A percentile compares a stretch with the other conserved stretches of the same genome.
phyloP scores from a whole-genome alignment of 2,888 invertebrate species.

The Pristionchus japonicus region DNA sequence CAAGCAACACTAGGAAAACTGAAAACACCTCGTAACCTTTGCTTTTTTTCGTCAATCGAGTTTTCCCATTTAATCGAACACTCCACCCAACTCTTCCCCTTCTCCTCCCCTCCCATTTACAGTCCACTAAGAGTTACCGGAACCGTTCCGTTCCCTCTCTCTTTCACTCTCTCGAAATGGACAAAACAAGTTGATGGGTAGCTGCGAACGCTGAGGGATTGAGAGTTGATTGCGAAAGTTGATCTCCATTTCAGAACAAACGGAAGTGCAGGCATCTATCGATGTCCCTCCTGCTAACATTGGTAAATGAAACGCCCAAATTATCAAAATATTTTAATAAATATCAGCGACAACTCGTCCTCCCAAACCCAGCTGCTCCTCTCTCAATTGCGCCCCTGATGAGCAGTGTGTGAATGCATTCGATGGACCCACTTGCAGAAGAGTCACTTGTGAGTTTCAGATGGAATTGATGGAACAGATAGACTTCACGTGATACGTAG shows the following conservation, averaged over 20 bases:
- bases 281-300: not conserved
- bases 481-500: not conserved
- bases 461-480: not conserved
- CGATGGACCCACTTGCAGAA: constrained; percentile 32
- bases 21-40: not conserved
- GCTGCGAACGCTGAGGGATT: not conserved
- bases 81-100: not conserved
- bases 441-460: not conserved
- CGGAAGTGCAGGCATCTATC: not conserved
- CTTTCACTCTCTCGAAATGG: not conserved
- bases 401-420: constrained; percentile 23
- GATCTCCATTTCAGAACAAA: constrained; percentile 5
- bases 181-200: not conserved
- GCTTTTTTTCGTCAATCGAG: not conserved
- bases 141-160: constrained; percentile 14
- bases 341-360: not conserved
- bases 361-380: not conserved
- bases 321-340: not conserved
- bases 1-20: too few relatives aligned
- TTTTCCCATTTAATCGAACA: not conserved
- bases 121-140: not conserved
- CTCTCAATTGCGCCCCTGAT: not conserved
- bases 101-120: not conserved
- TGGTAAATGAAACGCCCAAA: not conserved
- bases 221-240: not conserved